A percentile compares a stretch with the other conserved stretches of the same genome.
These are phyloP conservation scores for Dryas iulia DNA, from an alignment of 1,140 invertebrate genomes.

Conservation along the genomic window DNA sequence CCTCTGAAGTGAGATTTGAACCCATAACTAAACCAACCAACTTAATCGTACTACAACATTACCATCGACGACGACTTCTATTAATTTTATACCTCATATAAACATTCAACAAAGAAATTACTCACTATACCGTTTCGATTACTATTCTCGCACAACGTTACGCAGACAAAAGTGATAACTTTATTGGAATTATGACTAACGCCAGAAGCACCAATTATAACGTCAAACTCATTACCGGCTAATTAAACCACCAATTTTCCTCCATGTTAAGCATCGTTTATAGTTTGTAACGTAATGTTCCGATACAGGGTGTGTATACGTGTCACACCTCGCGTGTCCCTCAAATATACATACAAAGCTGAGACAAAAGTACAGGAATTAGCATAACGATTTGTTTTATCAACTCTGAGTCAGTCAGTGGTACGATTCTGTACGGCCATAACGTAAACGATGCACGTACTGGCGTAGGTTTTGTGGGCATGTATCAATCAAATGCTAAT, in stretches of 20 bases:
- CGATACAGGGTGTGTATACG: constrained; percentile 44
- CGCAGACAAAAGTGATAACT: neutral
- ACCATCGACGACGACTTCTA: too few species aligned
- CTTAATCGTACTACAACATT: too few species aligned
- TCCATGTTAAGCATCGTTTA: neutral
- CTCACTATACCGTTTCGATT: neutral
- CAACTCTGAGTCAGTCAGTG: constrained; percentile 39
- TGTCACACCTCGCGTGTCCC: constrained; percentile 48
- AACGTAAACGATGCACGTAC: constrained; percentile 27
- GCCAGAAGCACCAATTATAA: constrained; percentile 3
- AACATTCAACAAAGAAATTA: neutral
- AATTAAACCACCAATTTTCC: constrained; percentile 7
- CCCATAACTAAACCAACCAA: too few species aligned
- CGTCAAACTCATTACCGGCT: neutral
- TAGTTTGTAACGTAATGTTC: neutral
- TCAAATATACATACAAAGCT: constrained; percentile 61
- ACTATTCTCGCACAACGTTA: neutral
- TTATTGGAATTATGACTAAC: constrained; percentile 3
- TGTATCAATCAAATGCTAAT: constrained; percentile 15
- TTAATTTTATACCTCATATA: neutral
- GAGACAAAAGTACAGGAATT: constrained; percentile 47
- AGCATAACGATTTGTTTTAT: constrained; percentile 61
- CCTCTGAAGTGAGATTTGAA: too few species aligned
- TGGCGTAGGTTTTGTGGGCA: constrained; percentile 1
- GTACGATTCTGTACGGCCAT: constrained; percentile 19